phyloP scores from a whole-genome alignment of 2,113 vertebrate genomes.

The Sakesphorus luctuosus region DNA sequence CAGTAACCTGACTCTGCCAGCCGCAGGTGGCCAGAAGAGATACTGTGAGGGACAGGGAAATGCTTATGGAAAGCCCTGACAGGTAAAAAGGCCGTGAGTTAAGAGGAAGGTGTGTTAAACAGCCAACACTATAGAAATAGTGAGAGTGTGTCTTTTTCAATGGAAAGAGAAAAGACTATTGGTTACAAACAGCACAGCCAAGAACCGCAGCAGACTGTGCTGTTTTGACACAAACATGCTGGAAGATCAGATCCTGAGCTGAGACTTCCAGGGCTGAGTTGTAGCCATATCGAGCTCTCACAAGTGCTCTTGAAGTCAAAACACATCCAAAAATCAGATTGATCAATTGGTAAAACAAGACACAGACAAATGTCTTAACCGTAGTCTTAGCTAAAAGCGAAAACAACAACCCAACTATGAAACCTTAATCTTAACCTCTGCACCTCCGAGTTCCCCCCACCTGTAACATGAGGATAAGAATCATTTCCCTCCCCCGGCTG shows the following conservation, averaged over 20 bases:
- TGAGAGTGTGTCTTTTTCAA: background rate
- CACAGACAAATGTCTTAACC: background rate
- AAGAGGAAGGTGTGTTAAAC: background rate
- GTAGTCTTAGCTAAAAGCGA: background rate
- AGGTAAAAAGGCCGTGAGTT: background rate
- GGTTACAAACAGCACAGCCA: background rate
- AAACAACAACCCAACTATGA: background rate
- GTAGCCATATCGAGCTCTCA: background rate
- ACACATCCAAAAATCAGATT: background rate
- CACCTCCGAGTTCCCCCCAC: background rate
- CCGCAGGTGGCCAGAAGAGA: constrained; percentile 1
- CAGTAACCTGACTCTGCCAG: background rate
- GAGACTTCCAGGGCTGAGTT: background rate
- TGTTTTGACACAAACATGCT: background rate
- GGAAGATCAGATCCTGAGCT: background rate
- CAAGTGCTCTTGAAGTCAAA: background rate
- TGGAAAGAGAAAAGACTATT: background rate
- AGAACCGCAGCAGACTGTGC: background rate
- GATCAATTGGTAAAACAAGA: background rate
- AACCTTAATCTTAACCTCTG: background rate
- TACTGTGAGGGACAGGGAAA: background rate
- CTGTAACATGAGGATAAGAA: background rate
- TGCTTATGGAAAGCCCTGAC: background rate
- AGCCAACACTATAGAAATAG: rapidly evolving
- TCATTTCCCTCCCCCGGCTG: background rate